Percentiles rank a stretch among this genome's conserved stretches.
phyloP scores from a whole-genome alignment of 2,113 vertebrate species.

The Oxygymnocypris stewartii region DNA sequence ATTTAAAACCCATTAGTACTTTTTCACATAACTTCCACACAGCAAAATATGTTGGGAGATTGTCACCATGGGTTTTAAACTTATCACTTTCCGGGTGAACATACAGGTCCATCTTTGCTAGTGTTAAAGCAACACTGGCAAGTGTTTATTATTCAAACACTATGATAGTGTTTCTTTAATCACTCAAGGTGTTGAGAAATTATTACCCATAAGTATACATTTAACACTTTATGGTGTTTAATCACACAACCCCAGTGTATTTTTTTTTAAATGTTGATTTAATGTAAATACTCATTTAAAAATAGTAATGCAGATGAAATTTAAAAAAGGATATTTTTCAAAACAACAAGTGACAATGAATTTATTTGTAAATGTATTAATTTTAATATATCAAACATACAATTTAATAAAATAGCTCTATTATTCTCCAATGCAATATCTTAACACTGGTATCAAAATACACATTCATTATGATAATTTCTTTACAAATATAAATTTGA shows the following conservation, averaged over 20 bases:
- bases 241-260: neutral
- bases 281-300: neutral
- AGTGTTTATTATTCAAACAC: neutral
- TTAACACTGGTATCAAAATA: neutral
- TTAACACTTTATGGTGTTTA: neutral
- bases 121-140: neutral
- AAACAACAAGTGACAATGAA: neutral
- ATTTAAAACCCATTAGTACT: no score
- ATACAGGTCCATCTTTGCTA: neutral
- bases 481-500: no score
- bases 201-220: neutral
- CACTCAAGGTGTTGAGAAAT: neutral
- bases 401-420: neutral
- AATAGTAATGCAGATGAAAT: neutral
- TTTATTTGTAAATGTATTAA: neutral
- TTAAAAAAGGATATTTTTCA: neutral
- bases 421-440: neutral
- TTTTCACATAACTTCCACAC: no score
- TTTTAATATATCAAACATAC: neutral
- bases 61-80: slow-evolving; percentile 3
- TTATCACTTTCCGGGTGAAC: neutral
- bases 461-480: no score
- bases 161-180: neutral
- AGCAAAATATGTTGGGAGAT: neutral
- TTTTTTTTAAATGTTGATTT: neutral